A percentile compares a stretch with the other conserved stretches of the same genome.
These are phyloP conservation scores for Drosophila pseudoobscura DNA, from an alignment of 1,140 invertebrate species.

Conservation along the genomic window DNA sequence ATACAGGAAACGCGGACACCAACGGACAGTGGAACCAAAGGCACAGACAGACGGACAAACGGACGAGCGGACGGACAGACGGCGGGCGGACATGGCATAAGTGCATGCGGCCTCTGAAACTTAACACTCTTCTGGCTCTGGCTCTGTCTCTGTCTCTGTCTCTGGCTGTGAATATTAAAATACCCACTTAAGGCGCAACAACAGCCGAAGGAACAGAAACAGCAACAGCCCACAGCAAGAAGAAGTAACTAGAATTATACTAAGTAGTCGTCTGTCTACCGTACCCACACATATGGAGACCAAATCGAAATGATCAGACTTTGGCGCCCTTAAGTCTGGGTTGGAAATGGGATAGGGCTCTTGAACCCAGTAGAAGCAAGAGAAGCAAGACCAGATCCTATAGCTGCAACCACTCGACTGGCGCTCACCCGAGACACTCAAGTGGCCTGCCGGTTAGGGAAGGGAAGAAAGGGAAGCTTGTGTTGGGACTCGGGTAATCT, in stretches of 20 bases:
- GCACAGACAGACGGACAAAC: background rate
- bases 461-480: conserved; percentile 3
- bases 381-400: conserved; percentile 2
- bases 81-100: conserved; percentile 21
- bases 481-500: background rate
- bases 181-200: conserved; percentile 73
- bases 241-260: conserved; percentile 39
- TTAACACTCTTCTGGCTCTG: conserved; percentile 67
- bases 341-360: conserved; percentile 10
- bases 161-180: conserved; percentile 76
- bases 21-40: conserved; percentile 21
- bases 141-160: conserved; percentile 48
- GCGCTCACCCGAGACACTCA: conserved; percentile 15
- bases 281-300: conserved; percentile 7
- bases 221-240: conserved; percentile 1
- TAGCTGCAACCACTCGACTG: conserved; percentile 3
- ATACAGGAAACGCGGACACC: conserved; percentile 69
- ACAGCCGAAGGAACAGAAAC: conserved; percentile 37
- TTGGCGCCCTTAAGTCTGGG: conserved; percentile 13
- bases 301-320: conserved; percentile 6
- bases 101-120: conserved; percentile 69
- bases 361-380: conserved; percentile 2
- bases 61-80: background rate
- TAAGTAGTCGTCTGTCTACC: too few relatives aligned
- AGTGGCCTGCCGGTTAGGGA: background rate